Evolutionary conservation across 2,113 vertebrate genomes (phyloP), one percentile per base, ranked within the genome.

Genomic region (Pedionomus torquatus): DNA sequence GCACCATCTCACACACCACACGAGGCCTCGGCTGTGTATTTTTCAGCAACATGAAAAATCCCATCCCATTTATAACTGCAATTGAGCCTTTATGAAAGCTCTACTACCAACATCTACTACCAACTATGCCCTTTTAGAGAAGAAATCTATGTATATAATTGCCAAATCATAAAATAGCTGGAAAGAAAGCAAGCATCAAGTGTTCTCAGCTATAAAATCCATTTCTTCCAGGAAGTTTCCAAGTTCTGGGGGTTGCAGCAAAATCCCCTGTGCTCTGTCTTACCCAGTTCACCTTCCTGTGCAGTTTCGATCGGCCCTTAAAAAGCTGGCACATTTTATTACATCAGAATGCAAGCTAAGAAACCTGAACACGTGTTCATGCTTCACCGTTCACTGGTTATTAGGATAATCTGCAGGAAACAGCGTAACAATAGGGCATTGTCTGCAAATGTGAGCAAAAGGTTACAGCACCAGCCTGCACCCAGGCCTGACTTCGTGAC

Each of bases 401-500:
- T 96, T 80, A 88, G 52, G 44, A 66, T 81, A 88, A 91, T 77
- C 83, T 83, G 43, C 76, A 68, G 85, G 93, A 96, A 96, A 68
- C 43, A 89, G 65, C 80, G 85, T 10, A 78, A 96, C 97, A 95
- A 93, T 66, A 49, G 65, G 41, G 41, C 78, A 79, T 93, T 90
- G 83, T 83, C 91, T 92, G 54, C 76, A 55, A 93, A 90, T 94
- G 94, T 94, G 85, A 90, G 86, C 87, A 74, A 94, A 95, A 96
- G 96, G 84, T 80, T 90, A 83, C 60, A 74, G 70, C 41, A 77
- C 51, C 60, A 94, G 33, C 43, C 83, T 81, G 83, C 8, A 23
- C 39, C 20, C 39, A 55, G 57, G 20, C 49, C 81, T 90, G 65
- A 78, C 94, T 82, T 93, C 83, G 86, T 84, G 66, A 41, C 48